Evolutionary conservation across 2,113 vertebrate genomes (phyloP).

Genomic region (Sceloporus tristichus): DNA sequence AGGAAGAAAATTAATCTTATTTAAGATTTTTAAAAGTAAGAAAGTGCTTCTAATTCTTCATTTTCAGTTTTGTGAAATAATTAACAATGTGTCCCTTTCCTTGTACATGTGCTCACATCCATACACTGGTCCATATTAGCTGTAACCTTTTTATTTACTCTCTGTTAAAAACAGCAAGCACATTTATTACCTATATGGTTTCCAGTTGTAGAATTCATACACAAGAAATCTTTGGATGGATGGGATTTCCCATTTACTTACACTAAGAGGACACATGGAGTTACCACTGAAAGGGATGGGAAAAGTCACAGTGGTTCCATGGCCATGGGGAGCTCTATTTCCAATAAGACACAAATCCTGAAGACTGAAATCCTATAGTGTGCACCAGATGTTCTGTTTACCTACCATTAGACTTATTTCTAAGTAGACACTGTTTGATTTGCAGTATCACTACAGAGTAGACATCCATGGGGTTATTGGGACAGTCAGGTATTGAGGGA

Average conservation of each 20-base stretch:
- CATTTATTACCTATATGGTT: neutral
- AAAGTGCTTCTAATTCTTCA: constrained; percentile 1
- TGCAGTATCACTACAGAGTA: too few species aligned
- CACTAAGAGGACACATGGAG: neutral
- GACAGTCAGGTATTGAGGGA: too few species aligned
- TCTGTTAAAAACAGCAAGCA: neutral
- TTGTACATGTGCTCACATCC: neutral
- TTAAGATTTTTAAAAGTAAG: neutral
- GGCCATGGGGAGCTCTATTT: neutral
- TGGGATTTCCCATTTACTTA: neutral
- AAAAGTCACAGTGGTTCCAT: neutral
- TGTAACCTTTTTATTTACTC: neutral
- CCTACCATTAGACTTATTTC: too few species aligned
- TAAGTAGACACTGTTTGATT: too few species aligned
- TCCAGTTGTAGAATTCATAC: neutral
- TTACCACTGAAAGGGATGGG: neutral
- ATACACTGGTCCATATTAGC: neutral
- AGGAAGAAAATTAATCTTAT: constrained; percentile 17
- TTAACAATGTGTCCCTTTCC: neutral
- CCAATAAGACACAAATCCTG: neutral
- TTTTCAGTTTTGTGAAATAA: constrained; percentile 21
- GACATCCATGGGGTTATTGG: too few species aligned
- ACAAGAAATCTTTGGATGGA: neutral
- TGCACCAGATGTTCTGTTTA: too few species aligned
- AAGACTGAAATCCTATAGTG: neutral